phyloP scores from a whole-genome alignment of 1,140 invertebrate genomes.

The Drosophila repleta region DNA sequence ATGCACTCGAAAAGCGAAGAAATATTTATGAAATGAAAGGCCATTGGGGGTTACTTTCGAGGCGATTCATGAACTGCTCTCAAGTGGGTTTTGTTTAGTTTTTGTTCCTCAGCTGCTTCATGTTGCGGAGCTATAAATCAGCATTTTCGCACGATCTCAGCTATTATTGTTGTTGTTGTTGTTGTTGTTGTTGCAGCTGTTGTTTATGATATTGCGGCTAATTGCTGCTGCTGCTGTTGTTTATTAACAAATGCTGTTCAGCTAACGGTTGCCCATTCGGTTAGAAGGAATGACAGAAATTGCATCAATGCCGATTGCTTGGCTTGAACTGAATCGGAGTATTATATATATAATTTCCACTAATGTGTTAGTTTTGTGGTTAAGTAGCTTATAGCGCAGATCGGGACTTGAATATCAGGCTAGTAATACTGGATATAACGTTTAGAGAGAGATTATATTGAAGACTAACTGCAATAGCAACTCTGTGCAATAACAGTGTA shows the following conservation, averaged over 20 bases:
- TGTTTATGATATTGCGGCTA: constrained; percentile 39
- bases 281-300: constrained; percentile 4
- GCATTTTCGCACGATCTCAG: constrained; percentile 41
- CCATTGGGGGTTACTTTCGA: constrained; percentile 5
- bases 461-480: too few species aligned
- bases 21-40: constrained; percentile 13
- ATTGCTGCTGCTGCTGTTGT: constrained; percentile 17
- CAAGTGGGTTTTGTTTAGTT: constrained; percentile 9
- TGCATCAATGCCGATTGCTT: constrained; percentile 4
- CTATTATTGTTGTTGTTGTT: constrained; percentile 32
- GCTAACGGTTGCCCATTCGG: constrained; percentile 27
- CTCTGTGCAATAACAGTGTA: too few species aligned
- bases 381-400: too few species aligned
- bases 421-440: too few species aligned
- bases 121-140: constrained; percentile 15
- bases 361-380: too few species aligned
- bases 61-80: neutral
- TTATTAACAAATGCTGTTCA: constrained; percentile 32
- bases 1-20: constrained; percentile 4
- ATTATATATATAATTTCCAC: neutral
- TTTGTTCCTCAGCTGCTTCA: neutral
- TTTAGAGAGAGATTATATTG: too few species aligned
- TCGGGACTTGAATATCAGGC: too few species aligned
- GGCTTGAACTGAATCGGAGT: too few species aligned
- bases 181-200: constrained; percentile 18